A percentile compares a stretch with the other conserved stretches of the same genome.
Conservation (phyloP, 2,888 invertebrate species). For the Lochmaea crataegi region DNA sequence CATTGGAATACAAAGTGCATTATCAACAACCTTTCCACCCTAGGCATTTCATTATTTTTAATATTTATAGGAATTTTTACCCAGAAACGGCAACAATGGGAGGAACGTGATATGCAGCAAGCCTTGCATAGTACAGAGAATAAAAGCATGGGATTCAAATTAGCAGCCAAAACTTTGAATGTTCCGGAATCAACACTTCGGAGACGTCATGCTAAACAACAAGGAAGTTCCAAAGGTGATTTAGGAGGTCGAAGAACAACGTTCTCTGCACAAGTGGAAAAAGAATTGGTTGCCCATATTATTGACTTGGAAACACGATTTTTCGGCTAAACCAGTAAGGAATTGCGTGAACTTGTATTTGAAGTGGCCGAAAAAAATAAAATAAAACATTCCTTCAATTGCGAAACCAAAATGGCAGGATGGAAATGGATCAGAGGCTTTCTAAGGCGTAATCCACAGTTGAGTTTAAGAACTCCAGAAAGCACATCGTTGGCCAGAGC, state of each 20-base stretch:
- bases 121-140: not conserved
- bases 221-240: not conserved
- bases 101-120: constrained; percentile 1
- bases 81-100: not conserved
- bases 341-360: too few species aligned
- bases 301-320: too few species aligned
- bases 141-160: not conserved
- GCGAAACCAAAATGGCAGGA: too few species aligned
- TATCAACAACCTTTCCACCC: not conserved
- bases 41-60: not conserved
- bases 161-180: not conserved
- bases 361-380: too few species aligned
- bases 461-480: not conserved
- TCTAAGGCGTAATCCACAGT: not conserved
- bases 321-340: too few species aligned
- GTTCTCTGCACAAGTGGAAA: not conserved
- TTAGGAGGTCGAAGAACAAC: not conserved
- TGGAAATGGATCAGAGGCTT: not conserved
- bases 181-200: not conserved
- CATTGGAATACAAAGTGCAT: too few species aligned
- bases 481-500: not conserved
- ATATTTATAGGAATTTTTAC: not conserved
- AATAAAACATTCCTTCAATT: too few species aligned
- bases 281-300: not conserved
- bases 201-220: not conserved